A percentile compares a stretch with the other conserved stretches of the same genome.
Evolutionary conservation across 2,113 vertebrate species (phyloP).

Genomic region (Cnemophilus loriae): DNA sequence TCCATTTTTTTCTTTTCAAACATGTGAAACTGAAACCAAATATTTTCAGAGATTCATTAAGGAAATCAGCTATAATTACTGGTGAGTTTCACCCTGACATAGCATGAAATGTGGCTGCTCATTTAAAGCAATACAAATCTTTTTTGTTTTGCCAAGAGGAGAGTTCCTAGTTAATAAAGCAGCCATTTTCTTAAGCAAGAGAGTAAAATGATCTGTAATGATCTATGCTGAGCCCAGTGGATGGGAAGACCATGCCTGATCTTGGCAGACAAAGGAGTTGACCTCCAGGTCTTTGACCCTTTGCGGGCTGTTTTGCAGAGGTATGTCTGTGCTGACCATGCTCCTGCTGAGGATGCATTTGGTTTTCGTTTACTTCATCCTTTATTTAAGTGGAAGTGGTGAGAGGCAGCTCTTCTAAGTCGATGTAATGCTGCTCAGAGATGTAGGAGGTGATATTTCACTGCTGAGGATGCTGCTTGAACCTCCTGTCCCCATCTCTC

Average conservation of each 20-base stretch:
- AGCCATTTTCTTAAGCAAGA: not conserved
- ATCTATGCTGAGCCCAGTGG: not conserved
- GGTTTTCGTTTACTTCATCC: not conserved
- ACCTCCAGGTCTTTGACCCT: not conserved
- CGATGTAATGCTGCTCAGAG: not conserved
- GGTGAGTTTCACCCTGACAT: conserved; percentile 28
- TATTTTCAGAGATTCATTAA: not conserved
- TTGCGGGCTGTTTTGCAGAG: not conserved
- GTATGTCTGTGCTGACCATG: not conserved
- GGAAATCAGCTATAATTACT: conserved; percentile 22
- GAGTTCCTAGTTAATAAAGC: not conserved
- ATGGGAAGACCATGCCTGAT: not conserved
- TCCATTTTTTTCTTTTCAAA: not conserved
- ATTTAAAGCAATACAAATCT: not conserved
- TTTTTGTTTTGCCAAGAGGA: not conserved
- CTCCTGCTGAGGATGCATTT: not conserved
- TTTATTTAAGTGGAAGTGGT: not conserved
- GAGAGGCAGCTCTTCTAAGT: not conserved
- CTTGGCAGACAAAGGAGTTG: not conserved
- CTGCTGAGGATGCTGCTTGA: not conserved
- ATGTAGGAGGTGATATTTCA: not conserved
- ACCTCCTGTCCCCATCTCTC: not conserved
- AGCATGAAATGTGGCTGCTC: conserved; percentile 15
- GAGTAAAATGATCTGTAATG: not conserved
- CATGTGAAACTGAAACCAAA: conserved; percentile 43